Base-by-base conservation (phyloP, 2,797 vertebrate species). In the Phaenicophaeus curvirostris region DNA sequence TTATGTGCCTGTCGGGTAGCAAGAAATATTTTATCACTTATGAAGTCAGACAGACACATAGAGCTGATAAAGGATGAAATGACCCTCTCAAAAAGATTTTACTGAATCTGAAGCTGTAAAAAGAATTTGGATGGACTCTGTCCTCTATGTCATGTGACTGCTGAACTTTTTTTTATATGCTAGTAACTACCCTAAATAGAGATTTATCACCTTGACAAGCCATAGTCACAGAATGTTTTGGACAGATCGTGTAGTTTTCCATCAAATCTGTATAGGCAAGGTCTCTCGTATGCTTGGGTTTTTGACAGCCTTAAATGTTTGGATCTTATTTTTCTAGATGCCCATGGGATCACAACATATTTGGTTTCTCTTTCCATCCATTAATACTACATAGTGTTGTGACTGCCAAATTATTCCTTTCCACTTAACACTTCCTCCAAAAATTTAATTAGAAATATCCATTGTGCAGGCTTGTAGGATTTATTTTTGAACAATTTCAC, bases 11-110 rank as follows among this genome's bases (percentile, higher is more conserved):
- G 50, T 13, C 50, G 21, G 20, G 5, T n/a, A 14, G 9, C 67
- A 79, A 44, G 3, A 41, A 37, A 8, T 61, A 77, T 62, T 51
- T 58, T 23, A 57, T 28, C 12, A 33, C 4, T 39, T 69, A 30
- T 0, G 1, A 1, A 58, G 25, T 68, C 19, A 35, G 27, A 51
- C 7, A 42, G 24, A 69, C 4, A 17, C 1, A 1, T 6, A 39
- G 24, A 55, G 27, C 54, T 46, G 11, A 14, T 17, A 61, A 85
- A 2, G 33, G 37, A 41, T 10, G 31, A 74, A 20, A 46, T 72
- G 58, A 37, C 5, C 8, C 6, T 66, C 30, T 84, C 31, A 46
- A 31, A 61, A 80, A 28, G 1, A 25, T 53, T 76, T 65, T 12
- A 41, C 20, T 63, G 13, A 61, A 57, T 63, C 15, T 24, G 28